Conservation (phyloP, 2,113 vertebrate genomes). For the Hypomesus transpacificus region DNA sequence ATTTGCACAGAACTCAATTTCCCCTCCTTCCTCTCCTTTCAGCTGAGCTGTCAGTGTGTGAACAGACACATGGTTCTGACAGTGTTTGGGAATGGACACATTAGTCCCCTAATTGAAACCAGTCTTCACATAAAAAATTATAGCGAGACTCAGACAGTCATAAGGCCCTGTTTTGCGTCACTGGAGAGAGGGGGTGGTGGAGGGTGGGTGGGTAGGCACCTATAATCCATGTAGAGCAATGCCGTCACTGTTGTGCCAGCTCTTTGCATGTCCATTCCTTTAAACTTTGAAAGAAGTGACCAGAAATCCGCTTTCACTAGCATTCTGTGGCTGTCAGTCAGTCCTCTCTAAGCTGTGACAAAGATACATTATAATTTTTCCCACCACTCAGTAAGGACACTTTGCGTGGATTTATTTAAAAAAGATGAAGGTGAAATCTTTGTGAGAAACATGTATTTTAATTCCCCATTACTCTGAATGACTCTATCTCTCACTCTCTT, state of each 20-base stretch:
- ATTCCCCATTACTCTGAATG: background rate
- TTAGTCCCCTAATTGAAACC: slow-evolving; percentile 57
- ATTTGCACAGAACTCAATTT: slow-evolving; percentile 35
- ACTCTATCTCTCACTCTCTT: slow-evolving; percentile 14
- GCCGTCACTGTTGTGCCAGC: slow-evolving; percentile 28
- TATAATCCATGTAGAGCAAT: slow-evolving; percentile 19
- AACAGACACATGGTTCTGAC: slow-evolving; percentile 31
- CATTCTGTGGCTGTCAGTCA: slow-evolving; percentile 7
- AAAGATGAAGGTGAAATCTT: too few species aligned
- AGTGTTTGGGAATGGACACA: slow-evolving; percentile 40
- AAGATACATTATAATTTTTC: slow-evolving; percentile 1
- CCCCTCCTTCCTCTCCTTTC: background rate
- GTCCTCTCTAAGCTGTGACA: slow-evolving; percentile 14
- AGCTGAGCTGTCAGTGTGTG: slow-evolving; percentile 28
- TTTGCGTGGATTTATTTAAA: slow-evolving; percentile 16
- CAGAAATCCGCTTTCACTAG: background rate
- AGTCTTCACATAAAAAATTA: slow-evolving; percentile 35
- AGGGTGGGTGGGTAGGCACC: slow-evolving; percentile 8
- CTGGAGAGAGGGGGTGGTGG: slow-evolving; percentile 1
- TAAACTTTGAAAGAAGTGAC: slow-evolving; percentile 27
- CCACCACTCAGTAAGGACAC: background rate
- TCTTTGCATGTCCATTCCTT: background rate
- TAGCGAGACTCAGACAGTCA: slow-evolving; percentile 31
- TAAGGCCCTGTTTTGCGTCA: slow-evolving; percentile 37
- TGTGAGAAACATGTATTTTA: background rate